These are phyloP conservation scores for Dromius quadrimaculatus DNA, from an alignment of 2,888 invertebrate species.

Conservation along the genomic window DNA sequence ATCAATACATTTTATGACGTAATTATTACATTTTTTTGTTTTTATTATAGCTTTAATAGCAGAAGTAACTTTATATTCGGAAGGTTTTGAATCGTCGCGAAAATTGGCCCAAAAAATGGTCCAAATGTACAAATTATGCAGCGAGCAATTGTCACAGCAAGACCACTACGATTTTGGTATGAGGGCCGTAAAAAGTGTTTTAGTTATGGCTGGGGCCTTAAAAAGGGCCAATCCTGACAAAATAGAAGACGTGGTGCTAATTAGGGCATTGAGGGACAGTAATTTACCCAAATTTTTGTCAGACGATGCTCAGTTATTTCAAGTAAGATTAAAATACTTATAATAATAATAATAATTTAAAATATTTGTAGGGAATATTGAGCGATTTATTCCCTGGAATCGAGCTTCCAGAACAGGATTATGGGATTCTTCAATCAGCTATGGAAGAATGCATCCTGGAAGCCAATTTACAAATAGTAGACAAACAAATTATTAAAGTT, in stretches of 20 bases:
- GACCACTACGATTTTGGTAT: conserved; percentile 95
- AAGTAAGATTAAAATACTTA: conserved; percentile 63
- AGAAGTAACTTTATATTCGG: conserved; percentile 92
- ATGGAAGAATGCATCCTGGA: conserved; percentile 70
- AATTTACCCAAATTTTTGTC: conserved; percentile 91
- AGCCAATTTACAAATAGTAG: conserved; percentile 76
- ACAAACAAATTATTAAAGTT: conserved; percentile 77
- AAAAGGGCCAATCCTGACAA: conserved; percentile 88
- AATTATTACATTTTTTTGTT: conserved; percentile 3
- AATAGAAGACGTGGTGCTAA: conserved; percentile 84
- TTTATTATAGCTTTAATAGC: conserved; percentile 84
- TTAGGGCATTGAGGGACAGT: conserved; percentile 88
- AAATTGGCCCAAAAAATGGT: conserved; percentile 92
- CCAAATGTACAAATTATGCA: conserved; percentile 91
- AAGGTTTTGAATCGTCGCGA: conserved; percentile 91
- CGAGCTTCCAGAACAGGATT: conserved; percentile 81
- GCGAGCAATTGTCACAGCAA: conserved; percentile 91
- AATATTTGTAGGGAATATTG: conserved; percentile 76
- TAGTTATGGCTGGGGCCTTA: conserved; percentile 92
- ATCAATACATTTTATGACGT: not conserved
- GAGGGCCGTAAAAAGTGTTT: conserved; percentile 93
- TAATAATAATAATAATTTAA: not conserved
- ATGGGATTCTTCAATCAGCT: conserved; percentile 79
- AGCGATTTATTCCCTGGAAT: conserved; percentile 92
- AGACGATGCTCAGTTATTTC: conserved; percentile 86